These are phyloP conservation scores for Vanessa tameamea DNA, from an alignment of 1,140 invertebrate species.

Conservation along the genomic window DNA sequence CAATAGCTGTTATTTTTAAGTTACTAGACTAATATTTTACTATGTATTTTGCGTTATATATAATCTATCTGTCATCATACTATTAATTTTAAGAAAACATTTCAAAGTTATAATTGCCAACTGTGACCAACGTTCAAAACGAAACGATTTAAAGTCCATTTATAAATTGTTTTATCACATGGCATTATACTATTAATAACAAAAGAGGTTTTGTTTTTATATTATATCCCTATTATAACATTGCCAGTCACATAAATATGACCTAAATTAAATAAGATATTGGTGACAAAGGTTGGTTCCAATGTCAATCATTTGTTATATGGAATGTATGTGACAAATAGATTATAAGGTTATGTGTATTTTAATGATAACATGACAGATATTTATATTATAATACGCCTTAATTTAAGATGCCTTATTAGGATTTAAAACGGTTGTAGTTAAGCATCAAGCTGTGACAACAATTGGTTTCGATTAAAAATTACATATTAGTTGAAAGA, in stretches of 20 bases:
- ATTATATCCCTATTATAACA: too few relatives aligned
- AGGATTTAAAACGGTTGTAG: constrained; percentile 18
- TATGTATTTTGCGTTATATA: constrained; percentile 15
- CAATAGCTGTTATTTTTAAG: constrained; percentile 5
- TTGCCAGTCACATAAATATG: too few relatives aligned
- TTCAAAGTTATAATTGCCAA: neutral
- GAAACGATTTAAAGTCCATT: too few relatives aligned
- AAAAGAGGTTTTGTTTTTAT: too few relatives aligned
- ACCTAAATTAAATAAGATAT: too few relatives aligned
- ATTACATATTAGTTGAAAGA: constrained; percentile 13
- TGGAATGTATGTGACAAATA: constrained; percentile 14
- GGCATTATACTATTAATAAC: too few relatives aligned
- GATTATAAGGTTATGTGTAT: constrained; percentile 15
- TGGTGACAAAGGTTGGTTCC: too few relatives aligned
- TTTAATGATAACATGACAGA: constrained; percentile 14
- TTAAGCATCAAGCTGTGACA: constrained; percentile 25
- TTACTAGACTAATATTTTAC: constrained; percentile 18
- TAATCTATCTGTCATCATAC: constrained; percentile 14
- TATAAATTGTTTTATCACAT: too few relatives aligned
- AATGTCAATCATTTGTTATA: neutral
- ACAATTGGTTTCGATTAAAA: constrained; percentile 23
- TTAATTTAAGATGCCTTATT: constrained; percentile 12
- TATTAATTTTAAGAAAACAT: neutral
- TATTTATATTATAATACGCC: constrained; percentile 15
- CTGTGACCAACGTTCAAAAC: too few relatives aligned